A percentile compares a stretch with the other conserved stretches of the same genome.
Evolutionary conservation across 2,797 vertebrate genomes (phyloP).

Genomic region (Micropoecilia bifurca): DNA sequence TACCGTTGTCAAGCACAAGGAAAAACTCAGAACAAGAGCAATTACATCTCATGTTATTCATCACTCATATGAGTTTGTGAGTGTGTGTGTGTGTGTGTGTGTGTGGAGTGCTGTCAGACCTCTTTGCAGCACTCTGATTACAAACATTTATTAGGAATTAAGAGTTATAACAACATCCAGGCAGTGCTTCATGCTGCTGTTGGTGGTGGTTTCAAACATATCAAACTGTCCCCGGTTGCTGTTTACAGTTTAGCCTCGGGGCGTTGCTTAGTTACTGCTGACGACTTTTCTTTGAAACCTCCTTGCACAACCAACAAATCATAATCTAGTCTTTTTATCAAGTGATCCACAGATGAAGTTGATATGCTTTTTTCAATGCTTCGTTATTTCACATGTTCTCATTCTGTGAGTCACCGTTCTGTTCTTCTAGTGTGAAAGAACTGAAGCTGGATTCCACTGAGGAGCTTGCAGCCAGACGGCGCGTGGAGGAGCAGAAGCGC

Average conservation of each 20-base stretch:
- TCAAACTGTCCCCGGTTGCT: slow-evolving; percentile 46
- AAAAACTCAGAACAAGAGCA: background rate
- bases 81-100: background rate
- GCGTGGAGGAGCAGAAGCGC: slow-evolving; percentile 83
- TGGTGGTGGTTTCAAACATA: slow-evolving; percentile 34
- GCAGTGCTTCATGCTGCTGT: slow-evolving; percentile 23
- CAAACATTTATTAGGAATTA: slow-evolving; percentile 50
- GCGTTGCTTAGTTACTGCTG: slow-evolving; percentile 69
- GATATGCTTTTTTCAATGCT: slow-evolving; percentile 9
- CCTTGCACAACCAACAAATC: slow-evolving; percentile 6
- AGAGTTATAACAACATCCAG: slow-evolving; percentile 18
- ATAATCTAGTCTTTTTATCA: slow-evolving; percentile 12
- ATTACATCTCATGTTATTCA: background rate
- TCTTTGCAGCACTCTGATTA: slow-evolving; percentile 13
- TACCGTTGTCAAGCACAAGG: background rate
- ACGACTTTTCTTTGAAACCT: slow-evolving; percentile 31
- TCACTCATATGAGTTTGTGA: background rate
- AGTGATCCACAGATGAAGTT: slow-evolving; percentile 11
- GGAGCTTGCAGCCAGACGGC: slow-evolving; percentile 74
- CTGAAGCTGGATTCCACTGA: slow-evolving; percentile 56
- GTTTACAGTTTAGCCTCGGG: slow-evolving; percentile 56
- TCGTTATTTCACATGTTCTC: slow-evolving; percentile 14
- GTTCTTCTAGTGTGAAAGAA: slow-evolving; percentile 46
- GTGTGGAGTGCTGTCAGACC: background rate
- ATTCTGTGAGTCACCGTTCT: slow-evolving; percentile 21